Percentiles rank a stretch among this genome's conserved stretches.
Evolutionary conservation across 2,888 invertebrate genomes (phyloP).

Genomic region (Hirtodrosophila cameraria): DNA sequence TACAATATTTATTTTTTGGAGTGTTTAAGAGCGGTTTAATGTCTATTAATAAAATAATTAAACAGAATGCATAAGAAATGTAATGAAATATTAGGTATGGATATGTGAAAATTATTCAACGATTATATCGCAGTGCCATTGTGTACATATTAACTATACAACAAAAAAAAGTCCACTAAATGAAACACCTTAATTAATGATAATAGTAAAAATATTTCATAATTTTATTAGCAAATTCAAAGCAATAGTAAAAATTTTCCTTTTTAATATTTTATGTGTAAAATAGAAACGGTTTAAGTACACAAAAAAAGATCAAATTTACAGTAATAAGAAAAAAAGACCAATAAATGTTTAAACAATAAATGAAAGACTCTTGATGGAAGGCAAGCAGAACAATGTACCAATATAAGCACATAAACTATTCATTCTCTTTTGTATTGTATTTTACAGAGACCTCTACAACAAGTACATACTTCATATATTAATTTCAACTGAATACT

Average conservation of each 20-base stretch:
- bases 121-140: conserved; percentile 27
- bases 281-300: conserved; percentile 59
- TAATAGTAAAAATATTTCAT: conserved; percentile 40
- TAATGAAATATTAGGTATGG: conserved; percentile 44
- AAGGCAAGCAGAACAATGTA: conserved; percentile 23
- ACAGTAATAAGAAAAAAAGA: conserved; percentile 67
- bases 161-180: conserved; percentile 62
- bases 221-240: conserved; percentile 41
- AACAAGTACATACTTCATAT: too few relatives aligned
- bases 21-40: conserved; percentile 81
- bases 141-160: conserved; percentile 37
- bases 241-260: conserved; percentile 41
- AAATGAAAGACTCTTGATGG: conserved; percentile 33
- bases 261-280: conserved; percentile 57
- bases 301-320: conserved; percentile 36
- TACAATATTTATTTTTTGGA: conserved; percentile 79
- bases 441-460: neutral
- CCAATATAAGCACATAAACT: neutral
- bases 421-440: neutral
- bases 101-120: conserved; percentile 14
- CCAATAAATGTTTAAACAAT: conserved; percentile 72
- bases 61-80: conserved; percentile 16
- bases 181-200: conserved; percentile 26
- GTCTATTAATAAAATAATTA: conserved; percentile 49
- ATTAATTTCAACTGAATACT: too few relatives aligned